Evolutionary conservation across 2,888 invertebrate species (phyloP), one percentile per base, ranked within the genome.

Genomic region (Pseudoips prasinana): DNA sequence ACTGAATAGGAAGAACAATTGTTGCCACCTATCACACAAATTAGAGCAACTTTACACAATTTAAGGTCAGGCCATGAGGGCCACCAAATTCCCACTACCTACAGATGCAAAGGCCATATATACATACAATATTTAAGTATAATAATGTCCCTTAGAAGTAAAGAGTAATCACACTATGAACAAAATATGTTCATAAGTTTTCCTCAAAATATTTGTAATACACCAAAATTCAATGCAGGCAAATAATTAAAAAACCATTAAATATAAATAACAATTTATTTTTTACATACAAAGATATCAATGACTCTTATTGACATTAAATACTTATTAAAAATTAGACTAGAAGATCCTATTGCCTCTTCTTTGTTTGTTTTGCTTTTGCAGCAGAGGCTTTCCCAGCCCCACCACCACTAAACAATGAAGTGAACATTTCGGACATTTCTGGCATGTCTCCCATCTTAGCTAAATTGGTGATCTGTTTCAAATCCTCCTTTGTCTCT

Each of bases 401-500:
- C 29, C 90, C 81, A 38, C 93, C 93, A 19, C 96, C 95, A 32
- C 95, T 93, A 55, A 98, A 93, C 56, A 94, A 92, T 19, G 94
- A 93, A 0, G 98, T 96, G 45, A 99, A 91, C 90, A 98, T 92
- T 82, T 99, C 99, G 0, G 98, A 96, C 90, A 99, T 93, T 84
- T 99, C 99, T 1, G 97, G 96, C 92, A 98, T 93, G 51, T 96
- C 96, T 47, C 94, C 93, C 85, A 95, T 94, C 72, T 93, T 92
- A 1, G 94, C 92, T 63, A 95, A 89, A 72, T 93, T 95, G 67
- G 95, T 94, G 28, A 96, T 91, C 70, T 98, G 97, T 80, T 98
- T 96, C 89, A 97, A 93, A 83, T 97, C 97, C 82, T 97, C 97
- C 71, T 98, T 96, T 1, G 98, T 96, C 76, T 99, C 98, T 2